Conservation (phyloP, 1,140 invertebrate species). For the Tribolium castaneum region DNA sequence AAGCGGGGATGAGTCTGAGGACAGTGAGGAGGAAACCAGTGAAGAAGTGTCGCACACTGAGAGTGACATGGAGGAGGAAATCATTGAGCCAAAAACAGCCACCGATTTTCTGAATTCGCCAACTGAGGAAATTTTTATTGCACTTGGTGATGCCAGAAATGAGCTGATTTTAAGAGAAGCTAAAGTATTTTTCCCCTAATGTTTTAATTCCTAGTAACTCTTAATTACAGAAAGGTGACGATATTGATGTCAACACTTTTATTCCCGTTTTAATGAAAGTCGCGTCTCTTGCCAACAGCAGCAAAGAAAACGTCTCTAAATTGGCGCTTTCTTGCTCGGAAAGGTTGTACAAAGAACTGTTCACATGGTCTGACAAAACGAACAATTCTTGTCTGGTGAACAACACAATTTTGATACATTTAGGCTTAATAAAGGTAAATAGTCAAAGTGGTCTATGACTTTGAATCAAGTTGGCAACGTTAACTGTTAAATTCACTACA, state of each 20-base stretch:
- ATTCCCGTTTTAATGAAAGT: constrained; percentile 71
- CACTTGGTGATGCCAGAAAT: constrained; percentile 65
- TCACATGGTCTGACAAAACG: constrained; percentile 67
- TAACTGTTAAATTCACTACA: too few relatives aligned
- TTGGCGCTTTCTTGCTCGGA: constrained; percentile 68
- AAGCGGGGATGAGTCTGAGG: constrained; percentile 56
- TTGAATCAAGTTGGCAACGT: too few relatives aligned
- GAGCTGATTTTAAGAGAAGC: constrained; percentile 65
- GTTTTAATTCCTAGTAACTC: too few relatives aligned
- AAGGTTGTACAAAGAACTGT: constrained; percentile 70
- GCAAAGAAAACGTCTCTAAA: constrained; percentile 67
- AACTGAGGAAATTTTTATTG: constrained; percentile 69
- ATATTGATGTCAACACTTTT: constrained; percentile 65
- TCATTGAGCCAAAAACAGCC: constrained; percentile 49
- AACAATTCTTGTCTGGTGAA: constrained; percentile 68
- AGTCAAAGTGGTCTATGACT: too few relatives aligned
- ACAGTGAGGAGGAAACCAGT: constrained; percentile 64
- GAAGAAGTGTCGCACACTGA: constrained; percentile 50
- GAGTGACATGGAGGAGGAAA: constrained; percentile 27
- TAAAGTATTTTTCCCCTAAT: constrained; percentile 56
- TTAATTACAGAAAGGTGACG: constrained; percentile 57
- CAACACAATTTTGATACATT: constrained; percentile 74
- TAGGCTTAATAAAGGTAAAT: constrained; percentile 76
- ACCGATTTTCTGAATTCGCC: constrained; percentile 70
- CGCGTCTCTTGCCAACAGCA: constrained; percentile 68